Base-by-base conservation (phyloP, 2,888 invertebrate species). In the Phlogophora meticulosa region DNA sequence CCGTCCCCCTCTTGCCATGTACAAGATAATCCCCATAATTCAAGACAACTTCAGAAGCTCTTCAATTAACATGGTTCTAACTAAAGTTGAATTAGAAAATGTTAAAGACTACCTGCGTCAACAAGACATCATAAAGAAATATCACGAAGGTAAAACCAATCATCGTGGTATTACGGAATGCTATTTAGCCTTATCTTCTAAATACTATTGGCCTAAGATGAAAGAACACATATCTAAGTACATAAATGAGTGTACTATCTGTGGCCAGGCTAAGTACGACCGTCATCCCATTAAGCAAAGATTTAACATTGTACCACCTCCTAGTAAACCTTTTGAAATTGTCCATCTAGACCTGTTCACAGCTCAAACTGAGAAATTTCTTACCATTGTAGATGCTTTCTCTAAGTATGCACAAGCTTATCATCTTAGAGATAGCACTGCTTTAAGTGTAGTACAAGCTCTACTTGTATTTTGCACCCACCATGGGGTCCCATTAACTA, bases 331-430 rank as follows among this genome's bases (percentile, higher is more conserved):
- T 0, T 81, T 82, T 28, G 77, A 83, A 40, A 52, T 76, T 22
- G 46, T 80, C 1, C 80, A 82, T n/a, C 1, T 77, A 10, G 82
- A 84, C 48, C 24, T 80, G 2, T 71, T 84, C 1, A 78, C 74
- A 0, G 60, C 55, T 1, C 52, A 82, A 20, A 57, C 9, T 5
- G 74, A 81, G 17, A 85, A 83, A 48, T 83, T 62, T 43, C 4
- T 84, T 0, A 84, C 82, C 0, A 38, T 81, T 0, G 43, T 78
- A 1, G 75, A 80, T 7, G 45, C 52, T 1, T 77, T 81, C 20
- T 66, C 76, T 0, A 80, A 78, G 34, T 79, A 80, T n/a, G 71
- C 56, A 9, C 78, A 81, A 53, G 80, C 78, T 4, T 78, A 76
- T 38, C 53, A 53, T 11, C n/a, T 80, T 0, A 46, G 69, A 51